Percentiles rank a stretch among this genome's conserved stretches.
Evolutionary conservation across 2,113 vertebrate species (phyloP).

Genomic region (Turdus rufiventris): DNA sequence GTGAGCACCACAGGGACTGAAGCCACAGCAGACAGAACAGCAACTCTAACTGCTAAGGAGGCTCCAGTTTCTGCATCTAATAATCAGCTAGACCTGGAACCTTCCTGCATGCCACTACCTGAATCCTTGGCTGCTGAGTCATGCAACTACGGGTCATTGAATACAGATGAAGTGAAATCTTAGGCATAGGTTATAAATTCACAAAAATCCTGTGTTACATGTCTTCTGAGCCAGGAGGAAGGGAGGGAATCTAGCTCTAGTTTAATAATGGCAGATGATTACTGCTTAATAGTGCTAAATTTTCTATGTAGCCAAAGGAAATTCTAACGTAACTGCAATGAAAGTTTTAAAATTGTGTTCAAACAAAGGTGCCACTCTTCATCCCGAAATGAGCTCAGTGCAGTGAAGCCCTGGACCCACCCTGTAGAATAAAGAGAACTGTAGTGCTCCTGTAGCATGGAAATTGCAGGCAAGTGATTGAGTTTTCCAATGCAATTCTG

Average conservation of each 20-base stretch:
- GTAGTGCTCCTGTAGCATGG: not conserved
- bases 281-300: not conserved
- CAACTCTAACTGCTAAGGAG: not conserved
- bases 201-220: not conserved
- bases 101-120: not conserved
- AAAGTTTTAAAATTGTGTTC: not conserved
- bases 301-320: not conserved
- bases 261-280: not conserved
- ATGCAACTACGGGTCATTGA: not conserved
- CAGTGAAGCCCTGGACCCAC: not conserved
- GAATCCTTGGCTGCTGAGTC: not conserved
- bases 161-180: not conserved
- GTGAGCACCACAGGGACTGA: not conserved
- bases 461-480: not conserved
- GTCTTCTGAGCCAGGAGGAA: not conserved
- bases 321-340: not conserved
- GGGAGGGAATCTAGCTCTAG: not conserved
- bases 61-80: not conserved
- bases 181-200: not conserved
- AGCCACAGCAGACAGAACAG: not conserved
- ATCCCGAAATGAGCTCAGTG: not conserved
- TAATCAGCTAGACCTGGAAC: accelerated
- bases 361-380: not conserved
- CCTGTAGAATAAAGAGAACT: not conserved
- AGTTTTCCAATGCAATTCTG: not conserved